Evolutionary conservation across 1,140 invertebrate species (phyloP).

Genomic region (Papilio dardanus): DNA sequence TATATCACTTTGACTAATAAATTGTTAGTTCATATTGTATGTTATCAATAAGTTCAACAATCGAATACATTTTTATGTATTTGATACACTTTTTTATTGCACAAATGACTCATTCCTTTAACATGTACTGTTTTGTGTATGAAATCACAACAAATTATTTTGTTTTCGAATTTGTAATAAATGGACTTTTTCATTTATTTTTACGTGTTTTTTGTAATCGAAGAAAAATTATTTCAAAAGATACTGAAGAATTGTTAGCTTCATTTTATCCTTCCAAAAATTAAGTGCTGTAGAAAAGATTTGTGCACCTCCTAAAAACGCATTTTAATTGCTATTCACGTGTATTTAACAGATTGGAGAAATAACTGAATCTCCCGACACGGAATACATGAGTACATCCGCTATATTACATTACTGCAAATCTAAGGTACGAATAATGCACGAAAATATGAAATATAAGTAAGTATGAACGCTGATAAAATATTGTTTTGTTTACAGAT

Average conservation of each 20-base stretch:
- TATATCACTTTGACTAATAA: constrained; percentile 4
- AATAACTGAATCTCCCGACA: constrained; percentile 85
- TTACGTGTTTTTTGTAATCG: not conserved
- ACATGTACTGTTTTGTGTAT: not conserved
- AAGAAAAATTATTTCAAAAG: not conserved
- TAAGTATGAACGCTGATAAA: too few relatives aligned
- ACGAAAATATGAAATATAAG: too few relatives aligned
- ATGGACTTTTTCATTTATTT: not conserved
- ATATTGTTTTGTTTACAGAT: constrained; percentile 82
- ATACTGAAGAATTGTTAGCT: too few relatives aligned
- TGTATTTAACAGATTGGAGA: constrained; percentile 83
- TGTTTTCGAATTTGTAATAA: too few relatives aligned
- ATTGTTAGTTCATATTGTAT: not conserved
- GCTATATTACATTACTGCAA: constrained; percentile 90
- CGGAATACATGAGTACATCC: constrained; percentile 87
- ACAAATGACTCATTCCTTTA: too few relatives aligned
- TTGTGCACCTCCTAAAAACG: not conserved
- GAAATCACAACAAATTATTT: not conserved
- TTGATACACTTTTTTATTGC: not conserved
- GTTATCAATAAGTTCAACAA: constrained; percentile 4
- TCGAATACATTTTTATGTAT: constrained; percentile 3
- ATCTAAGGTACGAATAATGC: constrained; percentile 87
- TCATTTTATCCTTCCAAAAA: not conserved
- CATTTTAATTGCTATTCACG: not conserved
- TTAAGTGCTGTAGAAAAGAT: not conserved